Evolutionary conservation across 2,797 vertebrate genomes (phyloP), one percentile per base, ranked within the genome.

Genomic region (Austrolebias charrua): DNA sequence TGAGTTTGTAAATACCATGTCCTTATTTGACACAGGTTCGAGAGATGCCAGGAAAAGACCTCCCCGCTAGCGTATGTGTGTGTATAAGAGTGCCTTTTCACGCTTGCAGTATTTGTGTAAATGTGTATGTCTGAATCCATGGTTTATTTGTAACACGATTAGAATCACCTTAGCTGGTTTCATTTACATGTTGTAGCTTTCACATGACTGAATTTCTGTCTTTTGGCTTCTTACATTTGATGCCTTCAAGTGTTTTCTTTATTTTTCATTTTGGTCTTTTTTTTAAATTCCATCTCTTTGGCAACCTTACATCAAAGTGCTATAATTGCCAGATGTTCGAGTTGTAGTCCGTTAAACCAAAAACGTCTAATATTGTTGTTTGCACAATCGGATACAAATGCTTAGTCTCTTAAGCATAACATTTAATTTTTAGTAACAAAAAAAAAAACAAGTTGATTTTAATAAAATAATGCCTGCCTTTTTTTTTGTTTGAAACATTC

Each of bases 1-100:
- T 61, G 61, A 75, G 66, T 56, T 78, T 82, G 82, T 81, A 83
- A 87, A 83, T 79, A 85, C 71, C 40, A 71, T 69, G 68, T 73
- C 73, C 54, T 66, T 63, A 72, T 87, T 80, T 83, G 80, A 80
- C 76, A 79, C 66, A 69, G 75, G 79, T 82, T 74, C 79, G 60
- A 54, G 55, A 59, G 52, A 68, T 69, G 80, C 77, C 84, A 80
- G 51, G 58, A 72, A 73, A 64, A 57, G 63, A 79, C 64, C 59
- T 51, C 69, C 57, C 65, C 8, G 18, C 18, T 40, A 59, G 35
- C 59, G 52, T 40, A 48, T 56, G 62, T 61, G 60, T 53, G 35
- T 44, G 40, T 59, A 55, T 56, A 50, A 28, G 46, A 49, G 52
- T 38, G 29, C 57, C 61, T 71, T 65, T 63, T 55, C 20, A 64